Evolutionary conservation across 2,797 vertebrate species (phyloP).

Genomic region (Spondyliosoma cantharus): DNA sequence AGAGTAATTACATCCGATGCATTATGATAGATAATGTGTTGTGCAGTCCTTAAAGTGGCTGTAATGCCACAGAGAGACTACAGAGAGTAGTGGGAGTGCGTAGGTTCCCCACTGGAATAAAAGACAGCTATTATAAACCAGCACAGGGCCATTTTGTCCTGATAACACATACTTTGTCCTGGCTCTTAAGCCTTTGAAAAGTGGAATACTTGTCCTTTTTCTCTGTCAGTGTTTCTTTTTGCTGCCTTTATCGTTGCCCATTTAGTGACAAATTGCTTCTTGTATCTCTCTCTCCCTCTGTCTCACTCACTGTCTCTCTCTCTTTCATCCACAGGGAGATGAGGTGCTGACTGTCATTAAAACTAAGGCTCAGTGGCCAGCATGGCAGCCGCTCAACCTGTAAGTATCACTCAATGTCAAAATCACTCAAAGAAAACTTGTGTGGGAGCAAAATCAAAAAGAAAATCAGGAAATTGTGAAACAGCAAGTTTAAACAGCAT

Average conservation of each 20-base stretch:
- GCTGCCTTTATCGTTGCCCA: constrained; percentile 37
- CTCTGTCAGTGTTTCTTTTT: constrained; percentile 48
- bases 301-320: constrained; percentile 22
- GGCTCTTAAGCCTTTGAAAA: constrained; percentile 57
- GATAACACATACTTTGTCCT: constrained; percentile 57
- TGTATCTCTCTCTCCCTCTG: constrained; percentile 27
- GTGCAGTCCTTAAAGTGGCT: constrained; percentile 43
- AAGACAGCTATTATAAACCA: constrained; percentile 47
- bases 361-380: constrained; percentile 98
- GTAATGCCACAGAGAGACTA: constrained; percentile 27
- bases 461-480: not conserved
- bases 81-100: constrained; percentile 16
- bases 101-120: constrained; percentile 38
- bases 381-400: constrained; percentile 98
- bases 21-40: constrained; percentile 42
- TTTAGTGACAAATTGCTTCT: constrained; percentile 57
- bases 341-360: constrained; percentile 98
- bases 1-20: constrained; percentile 31
- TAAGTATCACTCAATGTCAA: constrained; percentile 84
- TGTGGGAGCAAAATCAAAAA: not conserved
- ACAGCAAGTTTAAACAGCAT: not conserved
- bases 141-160: constrained; percentile 43
- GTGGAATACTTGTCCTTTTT: constrained; percentile 47
- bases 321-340: constrained; percentile 87
- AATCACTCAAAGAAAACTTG: constrained; percentile 1